Evolutionary conservation across 2,113 vertebrate genomes (phyloP).

Genomic region (Corythornis madagascariensis): DNA sequence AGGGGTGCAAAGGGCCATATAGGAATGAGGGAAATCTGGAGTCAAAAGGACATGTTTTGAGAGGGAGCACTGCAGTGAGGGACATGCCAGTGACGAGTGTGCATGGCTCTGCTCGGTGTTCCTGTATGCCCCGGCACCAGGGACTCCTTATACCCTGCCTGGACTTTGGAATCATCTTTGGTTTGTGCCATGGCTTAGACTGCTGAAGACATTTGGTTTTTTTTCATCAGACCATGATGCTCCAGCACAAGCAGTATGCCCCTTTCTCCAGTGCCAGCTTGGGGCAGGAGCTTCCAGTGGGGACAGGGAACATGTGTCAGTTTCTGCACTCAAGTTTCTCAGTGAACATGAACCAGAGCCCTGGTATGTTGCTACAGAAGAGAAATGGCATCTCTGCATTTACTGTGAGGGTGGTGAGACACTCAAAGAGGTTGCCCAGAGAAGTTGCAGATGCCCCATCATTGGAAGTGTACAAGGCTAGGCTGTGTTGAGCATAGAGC

Average conservation of each 20-base stretch:
- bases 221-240: background rate
- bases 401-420: background rate
- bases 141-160: background rate
- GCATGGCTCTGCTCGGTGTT: background rate
- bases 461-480: background rate
- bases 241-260: background rate
- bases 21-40: background rate
- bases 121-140: background rate
- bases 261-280: background rate
- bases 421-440: background rate
- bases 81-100: background rate
- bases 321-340: background rate
- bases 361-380: background rate
- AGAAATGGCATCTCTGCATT: background rate
- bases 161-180: background rate
- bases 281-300: background rate
- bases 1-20: background rate
- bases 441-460: background rate
- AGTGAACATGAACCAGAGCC: background rate
- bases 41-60: background rate
- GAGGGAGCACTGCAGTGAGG: accelerated
- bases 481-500: background rate
- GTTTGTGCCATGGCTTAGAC: background rate
- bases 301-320: accelerated
- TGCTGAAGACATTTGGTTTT: background rate